Evolutionary conservation across 2,797 vertebrate genomes (phyloP).

Genomic region (Danio jaintianensis): DNA sequence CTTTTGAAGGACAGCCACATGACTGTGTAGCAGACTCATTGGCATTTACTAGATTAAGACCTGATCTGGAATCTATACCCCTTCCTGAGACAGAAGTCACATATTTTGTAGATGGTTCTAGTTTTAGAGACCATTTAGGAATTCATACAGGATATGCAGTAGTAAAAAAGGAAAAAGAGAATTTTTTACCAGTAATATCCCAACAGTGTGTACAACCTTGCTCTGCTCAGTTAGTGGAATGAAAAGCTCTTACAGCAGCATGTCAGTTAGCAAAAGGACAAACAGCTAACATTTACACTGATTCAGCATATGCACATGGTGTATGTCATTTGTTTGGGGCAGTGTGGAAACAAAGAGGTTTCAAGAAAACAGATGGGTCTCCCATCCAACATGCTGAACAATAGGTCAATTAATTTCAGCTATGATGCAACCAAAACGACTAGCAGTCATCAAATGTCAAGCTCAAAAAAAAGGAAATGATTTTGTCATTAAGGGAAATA

Average conservation of each 20-base stretch:
- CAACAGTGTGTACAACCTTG: no score
- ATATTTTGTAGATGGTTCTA: background rate
- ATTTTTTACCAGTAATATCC: no score
- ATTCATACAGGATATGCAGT: background rate
- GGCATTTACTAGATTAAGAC: background rate
- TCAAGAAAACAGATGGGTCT: background rate
- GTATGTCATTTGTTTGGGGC: background rate
- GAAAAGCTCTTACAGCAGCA: background rate
- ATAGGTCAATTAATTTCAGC: no score
- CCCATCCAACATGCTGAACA: no score
- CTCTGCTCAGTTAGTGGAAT: background rate
- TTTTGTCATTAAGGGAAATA: no score
- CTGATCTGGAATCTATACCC: background rate
- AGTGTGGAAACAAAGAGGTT: background rate
- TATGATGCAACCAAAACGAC: no score
- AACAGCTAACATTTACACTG: no score
- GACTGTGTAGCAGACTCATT: background rate
- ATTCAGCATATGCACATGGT: background rate
- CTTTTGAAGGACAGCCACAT: background rate
- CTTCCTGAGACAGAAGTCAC: background rate
- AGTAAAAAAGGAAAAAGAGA: no score
- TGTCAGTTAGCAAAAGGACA: background rate
- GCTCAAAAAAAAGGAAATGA: no score
- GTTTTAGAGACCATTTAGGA: background rate
- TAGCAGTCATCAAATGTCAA: no score